phyloP scores from a whole-genome alignment of 2,113 vertebrate genomes.

The Piprites chloris region DNA sequence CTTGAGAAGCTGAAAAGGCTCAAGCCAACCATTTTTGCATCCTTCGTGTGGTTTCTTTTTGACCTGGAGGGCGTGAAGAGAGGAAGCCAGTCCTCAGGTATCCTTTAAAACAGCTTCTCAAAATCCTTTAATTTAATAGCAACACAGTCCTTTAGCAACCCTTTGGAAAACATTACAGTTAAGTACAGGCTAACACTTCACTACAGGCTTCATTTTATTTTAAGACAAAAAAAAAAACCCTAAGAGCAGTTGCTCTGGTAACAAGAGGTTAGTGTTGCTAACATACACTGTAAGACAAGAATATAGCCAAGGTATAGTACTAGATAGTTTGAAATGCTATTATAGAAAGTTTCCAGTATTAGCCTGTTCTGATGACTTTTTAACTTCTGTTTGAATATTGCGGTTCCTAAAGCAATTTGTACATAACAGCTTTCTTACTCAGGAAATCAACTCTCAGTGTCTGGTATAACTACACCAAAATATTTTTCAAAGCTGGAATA shows the following conservation, averaged over 20 bases:
- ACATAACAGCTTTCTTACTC: background rate
- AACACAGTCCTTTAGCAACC: background rate
- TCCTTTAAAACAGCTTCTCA: background rate
- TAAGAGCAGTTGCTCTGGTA: background rate
- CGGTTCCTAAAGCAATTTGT: background rate
- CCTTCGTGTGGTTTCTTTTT: background rate
- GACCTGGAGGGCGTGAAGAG: background rate
- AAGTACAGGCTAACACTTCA: background rate
- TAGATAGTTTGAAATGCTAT: background rate
- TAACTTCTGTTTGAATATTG: background rate
- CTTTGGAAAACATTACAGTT: background rate
- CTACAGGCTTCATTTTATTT: background rate
- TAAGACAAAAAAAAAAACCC: rapidly evolving
- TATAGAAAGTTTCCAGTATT: background rate
- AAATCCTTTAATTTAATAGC: background rate
- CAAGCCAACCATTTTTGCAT: background rate
- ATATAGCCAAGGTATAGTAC: background rate
- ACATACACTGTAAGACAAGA: background rate
- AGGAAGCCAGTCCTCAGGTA: background rate
- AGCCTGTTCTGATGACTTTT: background rate
- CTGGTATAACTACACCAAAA: background rate
- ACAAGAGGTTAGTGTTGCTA: background rate
- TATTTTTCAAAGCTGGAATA: background rate
- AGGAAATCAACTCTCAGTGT: background rate
- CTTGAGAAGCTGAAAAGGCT: background rate